phyloP scores from a whole-genome alignment of 1,140 invertebrate genomes.

The Macrostomum lignano region DNA sequence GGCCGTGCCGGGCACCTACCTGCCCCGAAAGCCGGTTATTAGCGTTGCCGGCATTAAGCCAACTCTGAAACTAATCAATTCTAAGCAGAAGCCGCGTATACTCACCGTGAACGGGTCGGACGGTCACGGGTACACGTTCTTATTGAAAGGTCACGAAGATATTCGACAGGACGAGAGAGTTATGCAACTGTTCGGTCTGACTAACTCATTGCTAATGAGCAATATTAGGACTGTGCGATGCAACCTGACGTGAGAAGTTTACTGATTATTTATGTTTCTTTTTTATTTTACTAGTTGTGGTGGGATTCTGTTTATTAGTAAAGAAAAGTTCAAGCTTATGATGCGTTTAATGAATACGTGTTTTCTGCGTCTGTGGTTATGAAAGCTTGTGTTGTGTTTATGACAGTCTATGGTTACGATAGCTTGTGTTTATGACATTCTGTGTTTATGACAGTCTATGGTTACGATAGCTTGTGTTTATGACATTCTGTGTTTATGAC shows the following conservation, averaged over 20 bases:
- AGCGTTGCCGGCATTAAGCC: constrained; percentile 33
- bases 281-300: too few relatives aligned
- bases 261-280: constrained; percentile 2
- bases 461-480: too few relatives aligned
- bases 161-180: constrained; percentile 88
- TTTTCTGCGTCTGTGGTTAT: too few relatives aligned
- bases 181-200: constrained; percentile 94
- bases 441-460: too few relatives aligned
- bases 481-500: too few relatives aligned
- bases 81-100: constrained; percentile 92
- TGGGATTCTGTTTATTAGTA: too few relatives aligned
- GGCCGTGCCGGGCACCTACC: constrained; percentile 72
- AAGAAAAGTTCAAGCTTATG: too few relatives aligned
- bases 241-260: constrained; percentile 43
- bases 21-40: constrained; percentile 52
- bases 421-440: too few relatives aligned
- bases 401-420: too few relatives aligned
- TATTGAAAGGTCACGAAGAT: constrained; percentile 96
- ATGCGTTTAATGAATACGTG: too few relatives aligned
- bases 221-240: constrained; percentile 75
- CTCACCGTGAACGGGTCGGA: constrained; percentile 71
- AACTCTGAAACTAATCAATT: constrained; percentile 45
- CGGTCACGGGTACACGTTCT: constrained; percentile 87
- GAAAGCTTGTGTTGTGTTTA: too few relatives aligned
- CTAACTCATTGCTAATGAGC: constrained; percentile 70